Conservation (phyloP, 2,888 invertebrate genomes). For the Onthophagus sagittarius region DNA sequence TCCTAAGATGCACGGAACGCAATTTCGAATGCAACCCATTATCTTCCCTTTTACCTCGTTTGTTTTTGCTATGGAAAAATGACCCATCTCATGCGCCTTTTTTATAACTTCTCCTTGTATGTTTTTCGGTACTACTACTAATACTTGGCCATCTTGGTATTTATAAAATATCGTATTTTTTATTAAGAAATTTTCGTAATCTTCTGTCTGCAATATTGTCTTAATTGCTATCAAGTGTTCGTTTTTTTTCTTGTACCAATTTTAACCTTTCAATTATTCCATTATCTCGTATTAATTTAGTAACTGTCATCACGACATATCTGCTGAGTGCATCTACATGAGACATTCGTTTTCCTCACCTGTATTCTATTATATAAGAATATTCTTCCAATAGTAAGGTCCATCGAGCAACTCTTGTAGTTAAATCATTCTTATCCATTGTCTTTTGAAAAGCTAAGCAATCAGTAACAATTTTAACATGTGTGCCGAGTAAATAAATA, state of each 20-base stretch:
- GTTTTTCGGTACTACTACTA: conserved; percentile 17
- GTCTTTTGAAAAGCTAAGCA: conserved; percentile 37
- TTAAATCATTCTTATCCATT: conserved; percentile 36
- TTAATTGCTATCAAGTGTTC: conserved; percentile 16
- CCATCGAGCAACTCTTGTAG: conserved; percentile 34
- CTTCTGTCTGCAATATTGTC: neutral
- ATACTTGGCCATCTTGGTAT: neutral
- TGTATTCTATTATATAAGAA: too few species aligned
- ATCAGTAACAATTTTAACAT: too few species aligned
- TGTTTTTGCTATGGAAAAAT: conserved; percentile 27
- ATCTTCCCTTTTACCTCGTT: conserved; percentile 28
- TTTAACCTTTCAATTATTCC: too few species aligned
- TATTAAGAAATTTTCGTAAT: neutral
- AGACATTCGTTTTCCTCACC: too few species aligned
- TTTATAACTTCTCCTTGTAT: conserved; percentile 25
- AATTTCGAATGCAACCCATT: conserved; percentile 23
- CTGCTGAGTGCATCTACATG: too few species aligned
- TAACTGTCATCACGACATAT: too few species aligned
- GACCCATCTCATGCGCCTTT: conserved; percentile 25
- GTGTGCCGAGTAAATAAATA: too few species aligned
- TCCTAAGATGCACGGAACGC: conserved; percentile 31
- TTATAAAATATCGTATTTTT: too few species aligned
- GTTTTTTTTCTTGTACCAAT: too few species aligned
- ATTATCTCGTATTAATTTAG: too few species aligned
- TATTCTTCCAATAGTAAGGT: too few species aligned